phyloP scores from a whole-genome alignment of 2,888 invertebrate species.

The Lasioglossum malachurum region DNA sequence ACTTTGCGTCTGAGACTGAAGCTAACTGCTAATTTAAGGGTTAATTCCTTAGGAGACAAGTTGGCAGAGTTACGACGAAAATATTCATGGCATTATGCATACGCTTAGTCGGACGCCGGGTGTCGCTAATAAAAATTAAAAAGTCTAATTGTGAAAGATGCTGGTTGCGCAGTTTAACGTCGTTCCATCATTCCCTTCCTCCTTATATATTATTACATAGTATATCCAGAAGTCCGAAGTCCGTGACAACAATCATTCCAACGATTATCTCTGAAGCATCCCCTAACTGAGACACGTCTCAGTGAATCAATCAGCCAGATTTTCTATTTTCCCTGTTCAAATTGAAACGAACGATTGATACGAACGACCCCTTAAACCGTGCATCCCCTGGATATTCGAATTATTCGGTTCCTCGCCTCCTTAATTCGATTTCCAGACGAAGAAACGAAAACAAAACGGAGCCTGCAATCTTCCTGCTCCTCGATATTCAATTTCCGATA shows the following conservation, averaged over 20 bases:
- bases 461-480: constrained; percentile 55
- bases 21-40: constrained; percentile 85
- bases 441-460: constrained; percentile 50
- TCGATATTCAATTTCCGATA: constrained; percentile 54
- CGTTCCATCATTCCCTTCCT: constrained; percentile 67
- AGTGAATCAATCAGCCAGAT: neutral
- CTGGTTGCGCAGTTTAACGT: constrained; percentile 71
- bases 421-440: constrained; percentile 70
- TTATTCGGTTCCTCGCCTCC: constrained; percentile 56
- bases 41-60: constrained; percentile 85
- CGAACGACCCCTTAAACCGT: constrained; percentile 56
- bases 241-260: neutral
- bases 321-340: constrained; percentile 32
- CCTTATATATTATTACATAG: constrained; percentile 7
- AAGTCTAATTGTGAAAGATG: constrained; percentile 84
- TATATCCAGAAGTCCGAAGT: neutral
- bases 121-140: constrained; percentile 85
- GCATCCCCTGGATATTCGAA: constrained; percentile 54
- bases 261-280: neutral
- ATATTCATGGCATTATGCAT: constrained; percentile 85
- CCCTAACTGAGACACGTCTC: neutral
- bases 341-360: constrained; percentile 62
- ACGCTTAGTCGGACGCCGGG: constrained; percentile 81
- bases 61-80: constrained; percentile 85
- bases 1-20: constrained; percentile 83